Conservation (phyloP, 2,113 vertebrate species). For the Rutilus rutilus region DNA sequence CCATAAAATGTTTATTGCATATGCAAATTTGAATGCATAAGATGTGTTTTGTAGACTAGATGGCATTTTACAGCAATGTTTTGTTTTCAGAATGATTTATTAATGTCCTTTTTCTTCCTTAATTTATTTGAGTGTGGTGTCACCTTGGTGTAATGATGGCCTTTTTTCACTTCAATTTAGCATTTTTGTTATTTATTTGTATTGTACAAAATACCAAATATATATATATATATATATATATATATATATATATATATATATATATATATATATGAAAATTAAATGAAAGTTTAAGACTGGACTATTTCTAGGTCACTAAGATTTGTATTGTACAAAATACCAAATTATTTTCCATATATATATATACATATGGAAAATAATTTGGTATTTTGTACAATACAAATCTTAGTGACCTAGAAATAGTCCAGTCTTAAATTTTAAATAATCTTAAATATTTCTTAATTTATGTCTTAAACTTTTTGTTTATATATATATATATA, state of each 20-base stretch:
- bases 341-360: too few species aligned
- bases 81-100: background rate
- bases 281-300: too few species aligned
- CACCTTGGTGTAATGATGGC: background rate
- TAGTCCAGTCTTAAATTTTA: background rate
- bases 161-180: background rate
- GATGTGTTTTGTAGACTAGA: background rate
- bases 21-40: background rate
- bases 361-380: background rate
- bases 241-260: too few species aligned
- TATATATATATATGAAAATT: too few species aligned
- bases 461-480: background rate
- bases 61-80: background rate
- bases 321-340: too few species aligned
- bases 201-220: too few species aligned
- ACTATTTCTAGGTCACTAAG: too few species aligned
- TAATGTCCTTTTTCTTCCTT: background rate
- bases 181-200: background rate
- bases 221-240: too few species aligned
- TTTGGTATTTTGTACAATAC: background rate
- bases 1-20: background rate
- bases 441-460: background rate
- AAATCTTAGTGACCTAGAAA: background rate
- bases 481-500: background rate
- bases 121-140: background rate